Conservation (phyloP, 1,140 invertebrate genomes). For the Ceratosolen fusciceps region DNA sequence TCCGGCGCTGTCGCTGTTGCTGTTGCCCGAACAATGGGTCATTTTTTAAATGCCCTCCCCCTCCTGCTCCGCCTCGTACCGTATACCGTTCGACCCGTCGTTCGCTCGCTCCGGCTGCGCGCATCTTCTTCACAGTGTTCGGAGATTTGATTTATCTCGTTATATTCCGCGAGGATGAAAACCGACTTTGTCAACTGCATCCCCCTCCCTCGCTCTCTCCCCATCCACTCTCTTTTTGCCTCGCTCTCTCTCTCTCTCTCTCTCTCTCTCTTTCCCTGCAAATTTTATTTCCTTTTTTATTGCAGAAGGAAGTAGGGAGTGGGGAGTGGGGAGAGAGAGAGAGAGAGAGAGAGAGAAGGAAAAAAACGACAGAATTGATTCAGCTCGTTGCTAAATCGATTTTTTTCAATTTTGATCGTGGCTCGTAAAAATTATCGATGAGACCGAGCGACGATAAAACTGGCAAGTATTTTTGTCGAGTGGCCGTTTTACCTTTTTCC, state of each 20-base stretch:
- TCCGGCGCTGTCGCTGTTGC: not conserved
- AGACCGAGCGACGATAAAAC: not conserved
- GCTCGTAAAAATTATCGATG: conserved; percentile 4
- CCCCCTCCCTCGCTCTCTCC: too few relatives aligned
- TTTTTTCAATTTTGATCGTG: conserved; percentile 13
- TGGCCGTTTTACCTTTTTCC: not conserved
- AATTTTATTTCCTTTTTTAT: conserved; percentile 4
- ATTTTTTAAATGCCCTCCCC: conserved; percentile 27
- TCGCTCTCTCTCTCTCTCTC: too few relatives aligned
- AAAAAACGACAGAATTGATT: not conserved
- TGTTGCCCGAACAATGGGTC: conserved; percentile 36
- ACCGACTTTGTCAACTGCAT: not conserved
- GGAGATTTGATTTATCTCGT: conserved; percentile 28
- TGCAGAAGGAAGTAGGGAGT: not conserved
- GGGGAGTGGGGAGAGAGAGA: too few relatives aligned
- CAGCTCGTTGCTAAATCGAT: not conserved
- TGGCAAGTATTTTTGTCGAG: conserved; percentile 3
- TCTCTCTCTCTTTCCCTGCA: not conserved
- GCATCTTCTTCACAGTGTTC: not conserved
- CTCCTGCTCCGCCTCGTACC: not conserved
- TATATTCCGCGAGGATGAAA: not conserved
- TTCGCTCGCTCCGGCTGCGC: conserved; percentile 2
- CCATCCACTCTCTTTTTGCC: too few relatives aligned
- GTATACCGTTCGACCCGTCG: not conserved
- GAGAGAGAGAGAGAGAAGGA: too few relatives aligned